Evolutionary conservation across 1,140 invertebrate genomes (phyloP).

Genomic region (Drosophila persimilis): DNA sequence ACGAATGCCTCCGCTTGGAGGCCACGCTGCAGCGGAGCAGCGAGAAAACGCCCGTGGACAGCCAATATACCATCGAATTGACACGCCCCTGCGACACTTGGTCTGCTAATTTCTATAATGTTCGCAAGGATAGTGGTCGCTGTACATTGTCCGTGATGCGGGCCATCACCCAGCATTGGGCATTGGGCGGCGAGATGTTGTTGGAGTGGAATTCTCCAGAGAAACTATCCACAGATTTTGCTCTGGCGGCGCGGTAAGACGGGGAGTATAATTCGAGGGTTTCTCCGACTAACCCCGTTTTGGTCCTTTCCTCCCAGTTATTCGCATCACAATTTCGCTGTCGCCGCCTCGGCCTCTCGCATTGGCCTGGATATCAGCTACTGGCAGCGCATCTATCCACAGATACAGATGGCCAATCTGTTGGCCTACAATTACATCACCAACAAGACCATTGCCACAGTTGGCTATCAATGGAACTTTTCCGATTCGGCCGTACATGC

Average conservation of each 20-base stretch:
- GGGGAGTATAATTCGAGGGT: not conserved
- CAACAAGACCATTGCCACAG: conserved; percentile 67
- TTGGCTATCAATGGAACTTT: conserved; percentile 80
- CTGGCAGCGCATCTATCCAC: conserved; percentile 76
- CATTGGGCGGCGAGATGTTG: conserved; percentile 68
- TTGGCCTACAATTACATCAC: conserved; percentile 75
- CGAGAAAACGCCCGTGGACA: conserved; percentile 46
- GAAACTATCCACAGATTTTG: conserved; percentile 49
- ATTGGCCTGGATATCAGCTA: conserved; percentile 77
- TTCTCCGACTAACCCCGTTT: not conserved
- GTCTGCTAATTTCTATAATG: conserved; percentile 72
- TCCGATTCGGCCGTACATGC: conserved; percentile 68
- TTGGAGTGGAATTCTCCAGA: conserved; percentile 72
- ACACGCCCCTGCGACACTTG: conserved; percentile 68
- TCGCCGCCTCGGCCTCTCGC: conserved; percentile 65
- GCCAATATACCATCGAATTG: conserved; percentile 66
- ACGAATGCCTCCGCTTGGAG: conserved; percentile 67
- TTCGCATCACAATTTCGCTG: conserved; percentile 57
- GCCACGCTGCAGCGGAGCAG: conserved; percentile 62
- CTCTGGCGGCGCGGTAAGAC: conserved; percentile 66
- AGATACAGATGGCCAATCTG: conserved; percentile 77
- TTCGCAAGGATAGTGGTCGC: conserved; percentile 63
- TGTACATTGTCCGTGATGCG: conserved; percentile 72
- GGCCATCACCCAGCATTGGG: conserved; percentile 62
- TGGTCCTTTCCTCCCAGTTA: conserved; percentile 34